Evolutionary conservation across 1,140 invertebrate species (phyloP).

Genomic region (Lucilia cuprina): DNA sequence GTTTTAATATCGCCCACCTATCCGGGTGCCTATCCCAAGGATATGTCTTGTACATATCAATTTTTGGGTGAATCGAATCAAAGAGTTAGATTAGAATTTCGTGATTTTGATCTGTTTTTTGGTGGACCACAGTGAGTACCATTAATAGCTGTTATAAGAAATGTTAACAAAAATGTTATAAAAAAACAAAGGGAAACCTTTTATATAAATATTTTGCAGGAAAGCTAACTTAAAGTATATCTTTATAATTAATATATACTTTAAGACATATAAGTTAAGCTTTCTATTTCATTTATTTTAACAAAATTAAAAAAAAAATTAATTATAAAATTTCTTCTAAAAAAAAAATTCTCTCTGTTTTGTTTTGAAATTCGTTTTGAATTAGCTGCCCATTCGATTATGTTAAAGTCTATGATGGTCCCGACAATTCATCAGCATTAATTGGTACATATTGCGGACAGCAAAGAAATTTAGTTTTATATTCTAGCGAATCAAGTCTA

Average conservation of each 20-base stretch:
- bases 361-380: neutral
- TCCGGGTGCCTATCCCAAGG: slow-evolving; percentile 98
- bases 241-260: neutral
- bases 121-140: slow-evolving; percentile 95
- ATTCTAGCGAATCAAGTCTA: slow-evolving; percentile 88
- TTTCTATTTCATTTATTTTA: neutral
- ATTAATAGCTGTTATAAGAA: slow-evolving; percentile 33
- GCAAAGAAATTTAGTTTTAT: slow-evolving; percentile 92
- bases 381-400: slow-evolving; percentile 97
- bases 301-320: neutral
- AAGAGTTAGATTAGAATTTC: slow-evolving; percentile 93
- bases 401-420: slow-evolving; percentile 95
- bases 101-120: slow-evolving; percentile 98
- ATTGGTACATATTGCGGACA: slow-evolving; percentile 98
- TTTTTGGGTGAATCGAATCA: slow-evolving; percentile 91
- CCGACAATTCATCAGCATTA: slow-evolving; percentile 81
- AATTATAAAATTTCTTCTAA: slow-evolving; percentile 5
- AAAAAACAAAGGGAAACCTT: neutral
- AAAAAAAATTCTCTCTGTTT: neutral
- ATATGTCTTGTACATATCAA: slow-evolving; percentile 90
- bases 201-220: neutral
- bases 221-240: slow-evolving; percentile 22
- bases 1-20: slow-evolving; percentile 95
- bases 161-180: neutral
- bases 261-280: neutral